Conservation (phyloP, 2,797 vertebrate genomes). For the Esox masquinongy region DNA sequence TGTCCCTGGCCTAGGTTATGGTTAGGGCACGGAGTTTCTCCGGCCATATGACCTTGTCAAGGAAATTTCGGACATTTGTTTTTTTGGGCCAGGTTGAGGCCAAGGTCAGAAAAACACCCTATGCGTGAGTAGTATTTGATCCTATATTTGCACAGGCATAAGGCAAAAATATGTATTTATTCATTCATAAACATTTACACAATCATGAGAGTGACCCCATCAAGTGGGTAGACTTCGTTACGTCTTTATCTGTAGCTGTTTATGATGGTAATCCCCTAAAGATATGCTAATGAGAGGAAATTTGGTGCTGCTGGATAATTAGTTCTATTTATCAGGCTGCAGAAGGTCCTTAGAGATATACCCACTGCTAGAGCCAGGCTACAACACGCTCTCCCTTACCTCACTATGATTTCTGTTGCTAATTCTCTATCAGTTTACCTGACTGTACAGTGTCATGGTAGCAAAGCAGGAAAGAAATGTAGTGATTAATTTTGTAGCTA, state of each 20-base stretch:
- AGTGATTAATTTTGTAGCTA: neutral
- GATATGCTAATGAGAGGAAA: constrained; percentile 59
- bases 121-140: neutral
- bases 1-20: too few relatives aligned
- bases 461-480: neutral
- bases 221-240: constrained; percentile 35
- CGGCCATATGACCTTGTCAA: too few relatives aligned
- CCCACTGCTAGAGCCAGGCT: neutral
- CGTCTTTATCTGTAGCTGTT: constrained; percentile 61
- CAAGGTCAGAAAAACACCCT: too few relatives aligned
- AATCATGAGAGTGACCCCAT: constrained; percentile 25
- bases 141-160: too few relatives aligned
- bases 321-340: constrained; percentile 65
- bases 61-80: too few relatives aligned
- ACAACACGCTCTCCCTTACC: neutral
- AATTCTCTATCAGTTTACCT: neutral
- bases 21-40: too few relatives aligned
- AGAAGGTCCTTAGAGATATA: constrained; percentile 46
- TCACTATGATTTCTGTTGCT: neutral
- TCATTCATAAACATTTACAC: constrained; percentile 13
- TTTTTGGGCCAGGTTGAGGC: too few relatives aligned
- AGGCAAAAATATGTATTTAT: neutral
- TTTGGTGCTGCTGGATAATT: constrained; percentile 60
- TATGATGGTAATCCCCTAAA: constrained; percentile 63
- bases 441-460: neutral